phyloP scores from a whole-genome alignment of 1,140 invertebrate genomes.

The Psilanteris sp. region DNA sequence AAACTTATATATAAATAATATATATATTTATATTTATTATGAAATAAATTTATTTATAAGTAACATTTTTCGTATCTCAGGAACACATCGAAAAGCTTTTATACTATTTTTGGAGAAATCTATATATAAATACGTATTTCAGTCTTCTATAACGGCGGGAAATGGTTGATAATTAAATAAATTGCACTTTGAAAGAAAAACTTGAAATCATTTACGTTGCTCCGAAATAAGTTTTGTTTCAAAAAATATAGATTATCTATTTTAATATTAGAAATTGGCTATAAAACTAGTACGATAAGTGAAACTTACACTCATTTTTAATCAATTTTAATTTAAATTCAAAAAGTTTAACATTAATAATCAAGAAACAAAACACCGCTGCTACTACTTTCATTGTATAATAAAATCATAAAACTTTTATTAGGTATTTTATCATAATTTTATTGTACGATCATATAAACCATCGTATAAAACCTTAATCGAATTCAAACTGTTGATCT shows the following conservation, averaged over 20 bases:
- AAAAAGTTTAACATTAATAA: slow-evolving; percentile 45
- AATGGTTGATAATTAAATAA: too few species aligned
- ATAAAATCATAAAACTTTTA: slow-evolving; percentile 54
- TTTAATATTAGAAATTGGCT: slow-evolving; percentile 41
- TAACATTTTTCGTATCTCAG: too few species aligned
- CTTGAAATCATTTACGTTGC: too few species aligned
- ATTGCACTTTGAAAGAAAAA: too few species aligned
- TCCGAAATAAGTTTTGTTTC: too few species aligned
- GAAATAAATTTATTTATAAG: too few species aligned
- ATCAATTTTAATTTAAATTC: slow-evolving; percentile 45
- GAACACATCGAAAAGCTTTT: too few species aligned
- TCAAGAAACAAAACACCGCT: slow-evolving; percentile 24
- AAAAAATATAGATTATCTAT: slow-evolving; percentile 37
- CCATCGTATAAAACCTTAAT: slow-evolving; percentile 7
- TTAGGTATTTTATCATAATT: slow-evolving; percentile 32
- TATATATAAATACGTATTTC: too few species aligned
- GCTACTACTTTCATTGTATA: slow-evolving; percentile 50
- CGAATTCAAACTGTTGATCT: slow-evolving; percentile 10
- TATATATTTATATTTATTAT: too few species aligned
- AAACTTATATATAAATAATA: too few species aligned
- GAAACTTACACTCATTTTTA: slow-evolving; percentile 46
- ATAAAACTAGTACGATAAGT: slow-evolving; percentile 56
- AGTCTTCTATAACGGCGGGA: too few species aligned
- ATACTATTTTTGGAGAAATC: too few species aligned
- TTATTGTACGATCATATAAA: slow-evolving; percentile 17